phyloP scores from a whole-genome alignment of 2,888 invertebrate species.

The Tachina lurida region DNA sequence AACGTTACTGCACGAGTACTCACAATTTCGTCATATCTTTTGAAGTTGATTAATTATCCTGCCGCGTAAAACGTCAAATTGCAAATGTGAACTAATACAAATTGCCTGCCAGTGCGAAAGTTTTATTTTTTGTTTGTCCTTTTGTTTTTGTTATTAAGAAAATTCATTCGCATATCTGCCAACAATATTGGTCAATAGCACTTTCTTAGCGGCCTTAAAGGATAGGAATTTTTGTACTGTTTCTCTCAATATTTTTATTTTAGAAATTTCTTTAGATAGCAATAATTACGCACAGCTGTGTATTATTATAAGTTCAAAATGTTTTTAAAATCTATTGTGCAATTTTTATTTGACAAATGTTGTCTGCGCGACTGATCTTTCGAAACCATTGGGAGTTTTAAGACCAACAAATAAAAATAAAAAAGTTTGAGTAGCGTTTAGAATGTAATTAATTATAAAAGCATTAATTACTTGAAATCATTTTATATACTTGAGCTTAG shows the following conservation, averaged over 20 bases:
- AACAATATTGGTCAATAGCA: slow-evolving; percentile 40
- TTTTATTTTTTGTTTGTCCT: slow-evolving; percentile 23
- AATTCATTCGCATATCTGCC: slow-evolving; percentile 10
- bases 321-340: slow-evolving; percentile 10
- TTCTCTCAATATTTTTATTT: background rate
- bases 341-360: slow-evolving; percentile 54
- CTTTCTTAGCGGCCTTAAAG: slow-evolving; percentile 25
- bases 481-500: too few relatives aligned
- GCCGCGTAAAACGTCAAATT: slow-evolving; percentile 69
- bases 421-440: slow-evolving; percentile 35
- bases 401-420: background rate
- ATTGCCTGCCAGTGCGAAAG: slow-evolving; percentile 7
- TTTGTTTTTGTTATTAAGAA: slow-evolving; percentile 49
- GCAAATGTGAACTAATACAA: slow-evolving; percentile 55
- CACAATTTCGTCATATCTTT: slow-evolving; percentile 77
- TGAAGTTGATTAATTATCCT: slow-evolving; percentile 80
- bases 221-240: background rate
- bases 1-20: slow-evolving; percentile 50
- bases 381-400: background rate
- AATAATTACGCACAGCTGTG: slow-evolving; percentile 57
- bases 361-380: slow-evolving; percentile 49
- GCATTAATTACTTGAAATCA: slow-evolving; percentile 2
- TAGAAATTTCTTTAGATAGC: slow-evolving; percentile 2
- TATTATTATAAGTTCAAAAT: slow-evolving; percentile 16
- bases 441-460: slow-evolving; percentile 54